phyloP scores from a whole-genome alignment of 2,113 vertebrate genomes.

The Romanogobio albipinnatus region DNA sequence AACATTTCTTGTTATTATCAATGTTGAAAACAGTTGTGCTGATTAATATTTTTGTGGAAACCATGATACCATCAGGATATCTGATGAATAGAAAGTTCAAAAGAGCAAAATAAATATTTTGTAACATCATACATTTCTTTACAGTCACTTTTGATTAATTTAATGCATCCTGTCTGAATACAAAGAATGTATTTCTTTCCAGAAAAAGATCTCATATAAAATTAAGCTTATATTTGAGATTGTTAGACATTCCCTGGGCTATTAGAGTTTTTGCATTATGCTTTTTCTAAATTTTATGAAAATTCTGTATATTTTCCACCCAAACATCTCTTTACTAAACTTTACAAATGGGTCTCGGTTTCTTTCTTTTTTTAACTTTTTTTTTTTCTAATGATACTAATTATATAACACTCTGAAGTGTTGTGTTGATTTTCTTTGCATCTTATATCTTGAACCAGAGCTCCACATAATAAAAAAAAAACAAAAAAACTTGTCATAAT shows the following conservation, averaged over 20 bases:
- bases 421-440: neutral
- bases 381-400: neutral
- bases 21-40: no score
- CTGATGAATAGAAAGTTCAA: neutral
- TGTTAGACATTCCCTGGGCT: neutral
- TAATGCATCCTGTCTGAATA: neutral
- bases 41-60: no score
- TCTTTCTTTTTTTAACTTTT: no score
- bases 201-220: neutral
- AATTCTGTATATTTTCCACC: neutral
- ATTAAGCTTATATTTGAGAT: neutral
- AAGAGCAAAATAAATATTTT: neutral
- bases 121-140: neutral
- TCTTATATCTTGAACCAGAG: neutral
- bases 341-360: neutral
- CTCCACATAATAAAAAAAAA: neutral
- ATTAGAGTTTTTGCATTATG: neutral
- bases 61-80: neutral
- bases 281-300: neutral
- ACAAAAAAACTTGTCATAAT: neutral
- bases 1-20: neutral
- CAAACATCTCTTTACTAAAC: neutral
- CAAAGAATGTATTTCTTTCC: neutral
- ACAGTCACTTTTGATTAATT: neutral
- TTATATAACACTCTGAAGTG: neutral